Evolutionary conservation across 2,888 invertebrate species (phyloP), one percentile per base, ranked within the genome.

Genomic region (Panorpa germanica): DNA sequence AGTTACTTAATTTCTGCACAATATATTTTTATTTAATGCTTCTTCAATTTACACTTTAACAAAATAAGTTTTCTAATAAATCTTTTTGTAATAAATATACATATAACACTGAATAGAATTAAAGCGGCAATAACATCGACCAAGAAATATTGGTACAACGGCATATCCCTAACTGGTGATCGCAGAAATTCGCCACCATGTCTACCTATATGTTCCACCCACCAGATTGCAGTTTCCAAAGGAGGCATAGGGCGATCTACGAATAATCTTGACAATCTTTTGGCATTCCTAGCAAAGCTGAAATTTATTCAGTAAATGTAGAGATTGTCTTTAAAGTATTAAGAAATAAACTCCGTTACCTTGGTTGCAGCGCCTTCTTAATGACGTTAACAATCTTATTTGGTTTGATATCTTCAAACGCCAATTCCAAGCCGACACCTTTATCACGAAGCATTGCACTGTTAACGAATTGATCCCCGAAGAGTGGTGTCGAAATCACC

Each of bases 391-490:
- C 44, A 14, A 75, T 51, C 27, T 49, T 55, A 22, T 64, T 55
- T 39, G 65, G 65, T n/a, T 54, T 62, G 23, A 71, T 53, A 19
- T 66, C 55, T 25, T 60, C 48, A 38, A 66, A 67, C 21, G 61
- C 45, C 2, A 75, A 51, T 5, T 67, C 54, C 2, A 62, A 52
- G 2, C 68, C 74, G 4, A 68, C 52, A 5, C 69, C 68, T 6
- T 62, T 61, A 28, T 68, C 65, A 41, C 63, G 59, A 3, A 70
- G 46, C 1, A 64, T 65, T 24, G 61, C 60, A 1, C 68, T 69
- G 44, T 76, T 76, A 1, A 66, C 60, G 36, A 64, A 67, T 43
- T 76, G 75, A 44, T 75, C 74, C 2, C 74, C 75, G 41, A 69
- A 75, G 28, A 75, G 58, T 4, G 76, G 76, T 18, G 76, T 63